These are phyloP conservation scores for Serilophus lunatus DNA, from an alignment of 2,113 vertebrate species.

Conservation along the genomic window DNA sequence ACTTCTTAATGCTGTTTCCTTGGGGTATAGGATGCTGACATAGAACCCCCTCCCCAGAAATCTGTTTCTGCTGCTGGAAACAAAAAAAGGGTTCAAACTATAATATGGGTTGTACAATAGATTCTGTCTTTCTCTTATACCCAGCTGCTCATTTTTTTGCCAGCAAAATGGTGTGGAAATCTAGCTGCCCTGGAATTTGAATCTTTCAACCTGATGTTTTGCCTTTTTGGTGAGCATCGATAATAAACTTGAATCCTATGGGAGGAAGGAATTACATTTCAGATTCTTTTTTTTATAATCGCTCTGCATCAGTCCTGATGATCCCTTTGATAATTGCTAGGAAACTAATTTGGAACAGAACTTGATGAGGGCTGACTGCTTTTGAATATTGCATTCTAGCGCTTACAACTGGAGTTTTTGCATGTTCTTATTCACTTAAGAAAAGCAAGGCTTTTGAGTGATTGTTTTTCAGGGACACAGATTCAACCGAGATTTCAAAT, in stretches of 20 bases:
- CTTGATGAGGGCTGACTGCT: neutral
- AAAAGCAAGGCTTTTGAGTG: neutral
- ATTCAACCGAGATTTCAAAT: neutral
- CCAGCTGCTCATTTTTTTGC: neutral
- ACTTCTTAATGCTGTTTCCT: neutral
- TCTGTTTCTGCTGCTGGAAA: neutral
- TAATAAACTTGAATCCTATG: neutral
- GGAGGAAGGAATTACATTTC: neutral
- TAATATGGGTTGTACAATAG: rapidly evolving
- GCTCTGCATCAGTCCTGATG: neutral
- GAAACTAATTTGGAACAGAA: neutral
- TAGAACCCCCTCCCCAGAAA: neutral
- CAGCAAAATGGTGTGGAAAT: neutral
- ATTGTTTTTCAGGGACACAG: neutral
- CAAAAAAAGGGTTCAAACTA: neutral
- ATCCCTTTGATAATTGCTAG: neutral
- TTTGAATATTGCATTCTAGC: neutral
- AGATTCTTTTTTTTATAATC: neutral
- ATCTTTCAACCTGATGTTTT: neutral
- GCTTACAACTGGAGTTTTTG: neutral
- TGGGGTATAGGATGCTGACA: neutral
- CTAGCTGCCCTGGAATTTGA: neutral
- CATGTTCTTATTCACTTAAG: neutral
- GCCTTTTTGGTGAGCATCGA: neutral
- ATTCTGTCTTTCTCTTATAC: neutral